These are phyloP conservation scores for Temnothorax longispinosus DNA, from an alignment of 1,140 invertebrate species.

Conservation along the genomic window DNA sequence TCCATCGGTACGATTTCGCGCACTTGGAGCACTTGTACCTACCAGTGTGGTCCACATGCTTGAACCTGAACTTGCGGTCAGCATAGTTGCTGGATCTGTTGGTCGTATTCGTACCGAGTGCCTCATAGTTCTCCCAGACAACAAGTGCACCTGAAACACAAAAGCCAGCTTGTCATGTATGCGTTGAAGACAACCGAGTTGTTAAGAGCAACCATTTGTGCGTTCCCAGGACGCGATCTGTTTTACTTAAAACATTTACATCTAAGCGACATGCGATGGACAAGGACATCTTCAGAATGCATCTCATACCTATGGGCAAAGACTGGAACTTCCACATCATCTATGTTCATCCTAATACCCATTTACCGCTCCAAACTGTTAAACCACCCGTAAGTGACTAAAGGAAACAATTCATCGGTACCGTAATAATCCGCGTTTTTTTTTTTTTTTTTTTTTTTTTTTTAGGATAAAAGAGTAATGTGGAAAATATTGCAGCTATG, in stretches of 20 bases:
- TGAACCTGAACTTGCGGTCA: conserved; percentile 46
- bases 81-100: conserved; percentile 35
- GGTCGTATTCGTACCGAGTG: conserved; percentile 54
- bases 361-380: background rate
- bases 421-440: background rate
- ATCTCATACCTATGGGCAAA: conserved; percentile 23
- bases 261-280: conserved; percentile 43
- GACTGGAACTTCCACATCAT: background rate
- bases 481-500: background rate
- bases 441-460: too few species aligned
- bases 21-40: conserved; percentile 81
- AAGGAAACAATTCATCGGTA: background rate
- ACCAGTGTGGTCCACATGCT: background rate
- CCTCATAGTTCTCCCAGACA: conserved; percentile 73
- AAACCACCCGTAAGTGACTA: background rate
- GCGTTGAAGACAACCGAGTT: background rate
- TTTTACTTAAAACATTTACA: conserved; percentile 45
- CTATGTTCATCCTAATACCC: background rate
- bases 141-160: conserved; percentile 78
- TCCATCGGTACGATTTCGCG: conserved; percentile 82
- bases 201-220: background rate
- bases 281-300: conserved; percentile 22
- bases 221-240: background rate
- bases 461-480: background rate
- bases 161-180: conserved; percentile 56